A percentile compares a stretch with the other conserved stretches of the same genome.
Conservation (phyloP, 2,888 invertebrate genomes). For the Allophyes oxyacanthae region DNA sequence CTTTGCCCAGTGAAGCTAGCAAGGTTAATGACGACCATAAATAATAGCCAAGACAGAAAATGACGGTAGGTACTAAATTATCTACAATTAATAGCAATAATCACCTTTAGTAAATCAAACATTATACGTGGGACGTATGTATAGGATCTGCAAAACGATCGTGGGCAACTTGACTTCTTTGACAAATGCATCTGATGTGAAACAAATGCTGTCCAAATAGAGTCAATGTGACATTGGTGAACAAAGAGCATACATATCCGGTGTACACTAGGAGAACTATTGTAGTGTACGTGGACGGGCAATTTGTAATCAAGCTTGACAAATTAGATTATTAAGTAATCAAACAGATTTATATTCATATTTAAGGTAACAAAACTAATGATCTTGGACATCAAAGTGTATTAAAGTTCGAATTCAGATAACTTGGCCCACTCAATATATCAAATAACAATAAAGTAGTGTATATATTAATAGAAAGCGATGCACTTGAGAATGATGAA, state of each 20-base stretch:
- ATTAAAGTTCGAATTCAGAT: slow-evolving; percentile 33
- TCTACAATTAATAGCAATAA: slow-evolving; percentile 17
- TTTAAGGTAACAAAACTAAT: slow-evolving; percentile 41
- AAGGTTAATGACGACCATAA: slow-evolving; percentile 21
- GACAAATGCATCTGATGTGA: slow-evolving; percentile 44
- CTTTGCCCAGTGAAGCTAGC: too few species aligned
- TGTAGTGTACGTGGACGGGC: slow-evolving; percentile 66
- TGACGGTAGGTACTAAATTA: slow-evolving; percentile 19
- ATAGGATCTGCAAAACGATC: background rate
- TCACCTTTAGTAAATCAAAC: slow-evolving; percentile 16
- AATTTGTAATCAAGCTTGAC: slow-evolving; percentile 71
- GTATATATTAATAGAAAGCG: slow-evolving; percentile 62
- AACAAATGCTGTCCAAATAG: slow-evolving; percentile 55
- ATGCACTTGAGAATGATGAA: slow-evolving; percentile 67
- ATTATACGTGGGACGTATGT: background rate
- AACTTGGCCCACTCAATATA: slow-evolving; percentile 35
- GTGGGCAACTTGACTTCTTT: slow-evolving; percentile 7
- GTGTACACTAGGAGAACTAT: slow-evolving; percentile 65
- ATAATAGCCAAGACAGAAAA: slow-evolving; percentile 26
- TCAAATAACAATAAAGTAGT: slow-evolving; percentile 51
- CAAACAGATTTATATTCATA: slow-evolving; percentile 46
- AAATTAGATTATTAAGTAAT: slow-evolving; percentile 68
- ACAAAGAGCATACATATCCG: slow-evolving; percentile 68
- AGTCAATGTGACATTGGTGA: slow-evolving; percentile 61
- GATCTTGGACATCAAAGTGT: slow-evolving; percentile 40